Base-by-base conservation (phyloP, 35 echinoderm and acorn worm genomes). In the Lytechinus pictus region DNA sequence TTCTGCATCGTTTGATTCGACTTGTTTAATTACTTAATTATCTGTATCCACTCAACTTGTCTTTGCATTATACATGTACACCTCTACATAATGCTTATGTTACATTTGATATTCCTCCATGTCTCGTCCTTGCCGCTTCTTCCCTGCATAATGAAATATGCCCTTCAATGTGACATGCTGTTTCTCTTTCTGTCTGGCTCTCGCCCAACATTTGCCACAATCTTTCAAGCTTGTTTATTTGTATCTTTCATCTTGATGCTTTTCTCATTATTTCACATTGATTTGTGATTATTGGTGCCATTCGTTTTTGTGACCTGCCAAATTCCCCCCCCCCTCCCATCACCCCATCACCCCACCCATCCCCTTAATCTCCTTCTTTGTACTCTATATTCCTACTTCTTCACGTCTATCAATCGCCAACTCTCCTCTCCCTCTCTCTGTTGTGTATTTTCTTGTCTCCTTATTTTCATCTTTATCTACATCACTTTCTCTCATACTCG, bases 11-110 rank as follows among this genome's bases (percentile, higher is more conserved):
- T 79, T 79, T 79, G 66, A 79, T 79, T 24, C 19, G 7, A 79
- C 66, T 79, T 79, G 12, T 79, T 14, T n/a, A 79, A 79, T 79
- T 79, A 79, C 66, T 79, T 79, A 79, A 79, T 79, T 79, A 79
- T 79, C 66, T 24, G 13, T 53, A 91, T 53, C 54, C 89, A 53
- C 13, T 44, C 54, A 91, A 91, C 16, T 24, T 16, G 54, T 91
- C 54, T 91, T 94, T 94, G 10, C 71, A 55, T 95, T 56, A 44
- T 44, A 24, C 66, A 79, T 56, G 2, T 44, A 24, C 66, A 79
- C 19, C 66, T 79, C 66, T 79, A 79, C 66, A 4, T 24, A 16
- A 6, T 24, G 6, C 66, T 24, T 19, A 24, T 24, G 4, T 79
- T 24, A 24, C 66, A 16, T 71, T 71, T 24, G 19, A 79, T 79